Conservation (phyloP, 2,113 vertebrate species). For the Acrocephalus arundinaceus region DNA sequence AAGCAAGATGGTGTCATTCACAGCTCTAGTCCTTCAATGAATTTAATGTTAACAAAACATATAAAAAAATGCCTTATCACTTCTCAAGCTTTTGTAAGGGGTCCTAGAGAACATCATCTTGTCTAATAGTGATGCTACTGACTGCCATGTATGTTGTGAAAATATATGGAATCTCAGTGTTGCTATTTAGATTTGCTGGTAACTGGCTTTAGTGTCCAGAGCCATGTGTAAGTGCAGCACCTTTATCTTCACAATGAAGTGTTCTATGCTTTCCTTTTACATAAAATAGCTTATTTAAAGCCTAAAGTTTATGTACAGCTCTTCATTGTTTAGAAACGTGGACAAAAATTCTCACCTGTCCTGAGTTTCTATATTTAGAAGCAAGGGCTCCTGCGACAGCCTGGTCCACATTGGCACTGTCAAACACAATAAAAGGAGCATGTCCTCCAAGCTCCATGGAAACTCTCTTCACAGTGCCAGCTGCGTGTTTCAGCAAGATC, state of each 20-base stretch:
- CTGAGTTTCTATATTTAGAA: conserved; percentile 93
- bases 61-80: not conserved
- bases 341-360: conserved; percentile 80
- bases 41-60: not conserved
- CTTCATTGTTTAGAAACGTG: not conserved
- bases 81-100: not conserved
- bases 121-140: not conserved
- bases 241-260: not conserved
- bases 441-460: conserved; percentile 98
- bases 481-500: conserved; percentile 85
- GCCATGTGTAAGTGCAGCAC: not conserved
- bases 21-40: not conserved
- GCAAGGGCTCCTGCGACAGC: conserved; percentile 88
- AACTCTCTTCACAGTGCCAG: conserved; percentile 88
- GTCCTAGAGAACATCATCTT: not conserved
- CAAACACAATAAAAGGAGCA: conserved; percentile 96
- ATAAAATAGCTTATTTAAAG: not conserved
- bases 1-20: not conserved
- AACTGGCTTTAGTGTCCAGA: not conserved
- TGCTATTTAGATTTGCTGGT: not conserved
- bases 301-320: not conserved
- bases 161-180: not conserved
- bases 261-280: not conserved
- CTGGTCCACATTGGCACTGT: conserved; percentile 85
- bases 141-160: not conserved